Evolutionary conservation across 2,113 vertebrate genomes (phyloP), one percentile per base, ranked within the genome.

Genomic region (Caloenas nicobarica): DNA sequence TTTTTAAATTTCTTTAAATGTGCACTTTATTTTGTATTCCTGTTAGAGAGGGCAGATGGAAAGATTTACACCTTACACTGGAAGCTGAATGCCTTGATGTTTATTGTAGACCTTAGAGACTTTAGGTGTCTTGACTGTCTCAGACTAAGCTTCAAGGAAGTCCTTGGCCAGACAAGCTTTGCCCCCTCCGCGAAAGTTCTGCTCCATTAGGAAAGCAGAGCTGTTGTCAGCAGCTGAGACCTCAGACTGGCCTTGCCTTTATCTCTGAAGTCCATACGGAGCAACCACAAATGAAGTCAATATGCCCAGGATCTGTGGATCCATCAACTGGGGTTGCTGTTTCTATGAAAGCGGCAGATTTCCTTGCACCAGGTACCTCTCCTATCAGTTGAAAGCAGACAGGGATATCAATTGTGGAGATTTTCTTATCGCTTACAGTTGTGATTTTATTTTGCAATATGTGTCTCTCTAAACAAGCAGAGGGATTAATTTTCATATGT

Each of bases 61-160:
- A 95, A 88, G 66, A 80, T 93, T 89, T 95, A 61, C 7, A 2
- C 71, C 62, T 97, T 95, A 54, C 51, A 77, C 79, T 86, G 80
- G 71, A 79, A 88, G 62, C 23, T 87, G 74, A 85, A 89, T 72
- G 36, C 89, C 73, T 78, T 94, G 89, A 80, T 4, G 1, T 92
- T 92, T 79, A 28, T 36, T 89, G 81, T 54, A 88, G 50, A 86
- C 51, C 42, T 82, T 73, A 70, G 74, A 94, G 84, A 89, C 22
- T 93, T 86, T 11, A 60, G 38, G 34, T 74, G 51, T 56, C 88
- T 66, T 16, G 5, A 38, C 68, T 78, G 42, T 62, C 93, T 91
- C 61, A 68, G 44, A 56, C 51, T 56, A 76, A 84, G 48, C 25
- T 88, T 80, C 80, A 73, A 56, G 71, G 29, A 91, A 83, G 51